Evolutionary conservation across 2,888 invertebrate genomes (phyloP).

Genomic region (Capitulum mitella): DNA sequence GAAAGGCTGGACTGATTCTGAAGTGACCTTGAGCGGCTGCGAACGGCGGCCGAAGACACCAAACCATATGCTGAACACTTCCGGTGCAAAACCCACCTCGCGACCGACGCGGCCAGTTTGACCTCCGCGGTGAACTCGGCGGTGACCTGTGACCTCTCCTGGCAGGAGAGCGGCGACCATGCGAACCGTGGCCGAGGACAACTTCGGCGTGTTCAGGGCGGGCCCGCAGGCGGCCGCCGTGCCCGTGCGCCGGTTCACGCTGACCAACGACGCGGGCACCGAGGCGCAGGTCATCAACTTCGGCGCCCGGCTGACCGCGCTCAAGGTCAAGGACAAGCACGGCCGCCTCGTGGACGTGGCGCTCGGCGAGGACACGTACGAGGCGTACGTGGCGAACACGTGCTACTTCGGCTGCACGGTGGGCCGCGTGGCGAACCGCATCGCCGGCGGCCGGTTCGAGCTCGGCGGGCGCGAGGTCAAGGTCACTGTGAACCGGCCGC

Average conservation of each 20-base stretch:
- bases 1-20: too few species aligned
- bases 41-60: too few species aligned
- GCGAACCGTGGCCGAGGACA: conserved; percentile 35
- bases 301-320: conserved; percentile 15
- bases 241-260: neutral
- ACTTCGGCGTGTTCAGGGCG: conserved; percentile 33
- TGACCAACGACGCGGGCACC: neutral
- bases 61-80: too few species aligned
- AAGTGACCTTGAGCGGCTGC: too few species aligned
- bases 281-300: conserved; percentile 24
- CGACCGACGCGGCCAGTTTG: too few species aligned
- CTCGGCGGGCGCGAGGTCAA: conserved; percentile 61
- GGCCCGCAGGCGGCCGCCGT: neutral
- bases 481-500: conserved; percentile 63
- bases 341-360: neutral
- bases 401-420: conserved; percentile 76
- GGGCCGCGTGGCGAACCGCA: conserved; percentile 77
- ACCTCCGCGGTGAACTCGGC: too few species aligned
- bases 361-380: neutral
- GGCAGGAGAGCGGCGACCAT: conserved; percentile 34
- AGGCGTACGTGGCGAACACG: neutral
- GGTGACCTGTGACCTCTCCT: conserved; percentile 34
- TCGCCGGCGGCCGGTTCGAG: conserved; percentile 61
- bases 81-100: too few species aligned
- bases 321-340: neutral